phyloP scores from a whole-genome alignment of 2,888 invertebrate species.

The Rhagium mordax region DNA sequence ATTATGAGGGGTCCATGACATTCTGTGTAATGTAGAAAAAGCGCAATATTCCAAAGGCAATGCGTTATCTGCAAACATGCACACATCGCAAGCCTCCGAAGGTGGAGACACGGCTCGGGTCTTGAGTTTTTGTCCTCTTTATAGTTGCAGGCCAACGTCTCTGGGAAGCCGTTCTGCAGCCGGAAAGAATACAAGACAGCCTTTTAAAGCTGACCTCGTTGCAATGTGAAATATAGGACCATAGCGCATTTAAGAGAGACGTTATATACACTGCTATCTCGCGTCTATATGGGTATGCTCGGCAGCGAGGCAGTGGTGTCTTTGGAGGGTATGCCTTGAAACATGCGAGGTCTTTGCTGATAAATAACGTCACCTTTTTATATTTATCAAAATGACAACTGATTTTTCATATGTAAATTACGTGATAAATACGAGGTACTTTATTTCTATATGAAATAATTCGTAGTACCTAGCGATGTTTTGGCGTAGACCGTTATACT shows the following conservation, averaged over 20 bases:
- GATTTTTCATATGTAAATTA: no score
- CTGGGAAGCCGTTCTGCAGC: constrained; percentile 36
- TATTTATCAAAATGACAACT: no score
- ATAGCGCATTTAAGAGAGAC: constrained; percentile 37
- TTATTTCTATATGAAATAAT: no score
- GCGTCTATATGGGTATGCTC: not conserved
- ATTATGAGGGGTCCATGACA: not conserved
- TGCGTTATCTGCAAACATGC: constrained; percentile 18
- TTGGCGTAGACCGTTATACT: no score
- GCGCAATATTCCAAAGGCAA: constrained; percentile 7
- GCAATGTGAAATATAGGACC: constrained; percentile 39
- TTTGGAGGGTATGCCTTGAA: constrained; percentile 4
- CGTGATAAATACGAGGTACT: no score
- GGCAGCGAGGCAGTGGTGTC: not conserved
- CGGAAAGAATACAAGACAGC: constrained; percentile 40
- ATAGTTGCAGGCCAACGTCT: constrained; percentile 31
- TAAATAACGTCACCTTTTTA: no score
- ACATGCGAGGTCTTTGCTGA: no score
- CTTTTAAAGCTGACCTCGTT: constrained; percentile 44
- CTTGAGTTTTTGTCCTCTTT: constrained; percentile 28
- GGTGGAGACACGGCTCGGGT: not conserved
- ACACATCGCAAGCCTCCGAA: constrained; percentile 7
- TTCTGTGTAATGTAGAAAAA: not conserved
- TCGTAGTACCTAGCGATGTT: no score
- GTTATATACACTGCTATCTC: constrained; percentile 24